Percentiles rank a stretch among this genome's conserved stretches.
Evolutionary conservation across 2,113 vertebrate species (phyloP).

Genomic region (Actenoides lindsayi): DNA sequence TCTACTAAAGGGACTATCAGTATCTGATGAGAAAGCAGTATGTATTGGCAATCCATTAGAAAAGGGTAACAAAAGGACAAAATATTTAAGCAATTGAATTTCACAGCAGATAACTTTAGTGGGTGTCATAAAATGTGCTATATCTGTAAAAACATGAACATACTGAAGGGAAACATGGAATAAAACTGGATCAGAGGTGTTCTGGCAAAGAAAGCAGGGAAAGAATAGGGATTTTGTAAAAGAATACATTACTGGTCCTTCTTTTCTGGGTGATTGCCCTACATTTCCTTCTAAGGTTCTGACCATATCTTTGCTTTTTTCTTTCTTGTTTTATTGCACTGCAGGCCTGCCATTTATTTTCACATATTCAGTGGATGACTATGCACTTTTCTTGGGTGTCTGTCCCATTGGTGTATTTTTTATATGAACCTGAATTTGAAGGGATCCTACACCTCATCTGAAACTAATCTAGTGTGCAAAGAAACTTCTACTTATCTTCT

Average conservation of each 20-base stretch:
- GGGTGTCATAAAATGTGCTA: slow-evolving; percentile 45
- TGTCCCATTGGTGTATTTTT: not conserved
- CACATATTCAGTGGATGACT: not conserved
- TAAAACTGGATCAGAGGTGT: slow-evolving; percentile 46
- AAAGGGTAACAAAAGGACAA: slow-evolving; percentile 68
- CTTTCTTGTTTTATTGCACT: not conserved
- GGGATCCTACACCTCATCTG: slow-evolving; percentile 41
- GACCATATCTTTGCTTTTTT: not conserved
- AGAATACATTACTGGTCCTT: slow-evolving; percentile 25
- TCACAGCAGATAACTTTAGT: slow-evolving; percentile 56
- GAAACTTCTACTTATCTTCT: slow-evolving; percentile 53
- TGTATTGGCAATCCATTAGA: slow-evolving; percentile 59
- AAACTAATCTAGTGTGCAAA: slow-evolving; percentile 58
- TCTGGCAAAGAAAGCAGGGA: slow-evolving; percentile 41
- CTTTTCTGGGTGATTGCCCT: not conserved
- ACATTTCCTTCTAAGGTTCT: not conserved
- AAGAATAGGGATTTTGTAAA: slow-evolving; percentile 36
- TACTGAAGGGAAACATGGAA: slow-evolving; percentile 22
- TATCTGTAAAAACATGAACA: slow-evolving; percentile 55
- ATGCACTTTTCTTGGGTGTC: not conserved
- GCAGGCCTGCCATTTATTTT: not conserved
- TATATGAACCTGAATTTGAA: slow-evolving; percentile 8
- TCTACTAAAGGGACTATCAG: slow-evolving; percentile 56
- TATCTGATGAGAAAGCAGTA: slow-evolving; percentile 67
- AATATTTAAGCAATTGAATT: slow-evolving; percentile 52